A percentile compares a stretch with the other conserved stretches of the same genome.
phyloP scores from a whole-genome alignment of 2,113 vertebrate genomes.

The Syngnathus scovelli region DNA sequence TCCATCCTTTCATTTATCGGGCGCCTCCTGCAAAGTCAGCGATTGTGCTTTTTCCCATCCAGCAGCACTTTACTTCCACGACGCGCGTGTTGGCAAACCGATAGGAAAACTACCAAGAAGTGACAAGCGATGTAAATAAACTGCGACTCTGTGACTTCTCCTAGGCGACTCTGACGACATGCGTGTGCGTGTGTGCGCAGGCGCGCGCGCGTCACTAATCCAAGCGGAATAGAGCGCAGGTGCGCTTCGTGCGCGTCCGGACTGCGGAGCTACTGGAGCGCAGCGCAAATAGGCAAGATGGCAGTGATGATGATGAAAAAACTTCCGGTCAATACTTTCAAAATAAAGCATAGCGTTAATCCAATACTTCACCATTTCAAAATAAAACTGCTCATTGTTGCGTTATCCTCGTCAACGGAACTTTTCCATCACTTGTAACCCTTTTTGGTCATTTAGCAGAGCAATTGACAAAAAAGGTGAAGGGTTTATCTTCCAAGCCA shows the following conservation, averaged over 20 bases:
- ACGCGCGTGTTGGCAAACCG: slow-evolving; percentile 26
- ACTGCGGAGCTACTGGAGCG: slow-evolving; percentile 37
- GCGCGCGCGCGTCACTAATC: slow-evolving; percentile 17
- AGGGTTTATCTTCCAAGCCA: too few relatives aligned
- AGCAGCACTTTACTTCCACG: slow-evolving; percentile 27
- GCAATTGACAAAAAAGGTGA: too few relatives aligned
- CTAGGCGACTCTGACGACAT: slow-evolving; percentile 1
- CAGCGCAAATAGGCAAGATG: not conserved
- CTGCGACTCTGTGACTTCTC: slow-evolving; percentile 17
- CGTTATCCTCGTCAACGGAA: not conserved
- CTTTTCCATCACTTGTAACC: not conserved
- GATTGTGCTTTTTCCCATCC: slow-evolving; percentile 20
- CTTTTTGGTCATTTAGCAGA: too few relatives aligned
- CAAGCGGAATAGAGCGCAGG: slow-evolving; percentile 23
- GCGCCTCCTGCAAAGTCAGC: slow-evolving; percentile 22
- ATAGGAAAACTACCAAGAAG: not conserved
- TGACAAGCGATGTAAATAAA: slow-evolving; percentile 1
- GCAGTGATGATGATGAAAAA: accelerated
- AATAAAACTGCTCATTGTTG: not conserved
- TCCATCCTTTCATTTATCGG: slow-evolving; percentile 43
- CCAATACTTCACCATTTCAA: not conserved
- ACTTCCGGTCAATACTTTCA: slow-evolving; percentile 26
- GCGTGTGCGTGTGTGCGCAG: not conserved
- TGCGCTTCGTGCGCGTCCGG: slow-evolving; percentile 32
- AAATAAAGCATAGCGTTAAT: slow-evolving; percentile 34